These are phyloP conservation scores for Poeciliopsis paucimaculata DNA, from an alignment of 2,797 vertebrate genomes.

Conservation along the genomic window DNA sequence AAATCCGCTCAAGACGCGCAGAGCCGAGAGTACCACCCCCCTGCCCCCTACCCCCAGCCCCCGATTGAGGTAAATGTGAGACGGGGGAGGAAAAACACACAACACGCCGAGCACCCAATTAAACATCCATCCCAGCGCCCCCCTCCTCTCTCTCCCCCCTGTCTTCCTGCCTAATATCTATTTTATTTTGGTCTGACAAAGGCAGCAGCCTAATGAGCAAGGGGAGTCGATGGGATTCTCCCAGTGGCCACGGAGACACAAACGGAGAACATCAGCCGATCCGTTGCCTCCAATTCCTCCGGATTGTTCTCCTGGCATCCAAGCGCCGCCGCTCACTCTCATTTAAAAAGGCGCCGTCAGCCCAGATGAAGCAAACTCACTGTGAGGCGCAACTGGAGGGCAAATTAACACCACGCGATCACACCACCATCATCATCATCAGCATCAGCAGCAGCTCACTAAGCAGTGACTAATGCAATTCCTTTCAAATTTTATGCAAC, in stretches of 20 bases:
- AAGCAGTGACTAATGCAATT: constrained; percentile 47
- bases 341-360: constrained; percentile 65
- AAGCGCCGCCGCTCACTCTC: constrained; percentile 58
- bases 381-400: constrained; percentile 48
- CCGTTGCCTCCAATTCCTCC: constrained; percentile 66
- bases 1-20: constrained; percentile 25
- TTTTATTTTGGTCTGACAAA: constrained; percentile 77
- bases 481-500: constrained; percentile 45
- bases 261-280: constrained; percentile 66
- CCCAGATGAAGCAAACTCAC: constrained; percentile 51
- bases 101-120: constrained; percentile 70
- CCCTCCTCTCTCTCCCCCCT: constrained; percentile 36
- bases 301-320: constrained; percentile 72
- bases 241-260: constrained; percentile 64
- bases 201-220: constrained; percentile 76
- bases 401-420: constrained; percentile 48
- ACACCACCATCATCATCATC: constrained; percentile 13
- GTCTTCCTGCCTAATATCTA: constrained; percentile 72
- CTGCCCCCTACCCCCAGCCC: constrained; percentile 18
- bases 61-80: constrained; percentile 48
- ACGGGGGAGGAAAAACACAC: constrained; percentile 45
- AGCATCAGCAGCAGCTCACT: constrained; percentile 47
- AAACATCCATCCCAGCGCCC: constrained; percentile 70
- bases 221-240: constrained; percentile 68
- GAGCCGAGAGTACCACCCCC: constrained; percentile 16